phyloP scores from a whole-genome alignment of 2,113 vertebrate genomes.

The Aspiorhynchus laticeps region DNA sequence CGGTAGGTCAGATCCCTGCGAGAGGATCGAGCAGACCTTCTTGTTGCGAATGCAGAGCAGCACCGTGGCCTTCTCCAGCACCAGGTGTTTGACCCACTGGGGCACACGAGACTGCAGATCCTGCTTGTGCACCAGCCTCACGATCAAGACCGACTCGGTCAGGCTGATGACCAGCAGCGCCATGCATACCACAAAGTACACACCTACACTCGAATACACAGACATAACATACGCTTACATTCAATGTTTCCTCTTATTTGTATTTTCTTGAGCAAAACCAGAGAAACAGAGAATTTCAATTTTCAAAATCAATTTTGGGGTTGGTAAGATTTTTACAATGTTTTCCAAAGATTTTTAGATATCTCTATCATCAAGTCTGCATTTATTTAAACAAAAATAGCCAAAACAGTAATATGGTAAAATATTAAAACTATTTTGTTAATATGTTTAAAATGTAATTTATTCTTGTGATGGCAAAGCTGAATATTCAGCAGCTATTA shows the following conservation, averaged over 20 bases:
- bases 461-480: background rate
- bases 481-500: background rate
- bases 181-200: conserved; percentile 98
- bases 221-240: background rate
- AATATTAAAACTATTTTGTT: background rate
- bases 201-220: conserved; percentile 72
- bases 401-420: background rate
- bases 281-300: too few relatives aligned
- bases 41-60: conserved; percentile 85
- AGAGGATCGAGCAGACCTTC: conserved; percentile 70
- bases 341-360: background rate
- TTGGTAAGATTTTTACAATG: background rate
- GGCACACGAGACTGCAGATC: conserved; percentile 91
- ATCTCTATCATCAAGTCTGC: background rate
- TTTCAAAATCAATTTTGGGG: too few relatives aligned
- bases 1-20: conserved; percentile 65
- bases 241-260: background rate
- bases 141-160: conserved; percentile 91
- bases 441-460: background rate
- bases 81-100: conserved; percentile 82
- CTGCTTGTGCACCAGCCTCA: conserved; percentile 92
- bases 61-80: conserved; percentile 79
- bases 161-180: conserved; percentile 94
- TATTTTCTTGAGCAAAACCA: background rate
- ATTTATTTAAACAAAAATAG: background rate